phyloP scores from a whole-genome alignment of 2,888 invertebrate genomes.

The Papilio demoleus region DNA sequence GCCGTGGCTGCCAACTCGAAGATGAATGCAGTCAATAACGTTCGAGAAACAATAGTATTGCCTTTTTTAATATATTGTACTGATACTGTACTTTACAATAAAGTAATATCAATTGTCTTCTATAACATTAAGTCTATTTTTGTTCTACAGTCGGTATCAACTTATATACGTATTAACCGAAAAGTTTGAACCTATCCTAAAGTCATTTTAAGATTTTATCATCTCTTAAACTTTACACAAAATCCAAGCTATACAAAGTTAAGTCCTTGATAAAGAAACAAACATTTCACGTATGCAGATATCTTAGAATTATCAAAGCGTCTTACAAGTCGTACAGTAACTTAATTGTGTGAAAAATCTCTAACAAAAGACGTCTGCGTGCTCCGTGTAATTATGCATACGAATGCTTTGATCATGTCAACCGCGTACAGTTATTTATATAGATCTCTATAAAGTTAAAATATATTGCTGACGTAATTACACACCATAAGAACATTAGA shows the following conservation, averaged over 20 bases:
- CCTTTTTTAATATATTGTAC: not conserved
- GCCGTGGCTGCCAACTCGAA: not conserved
- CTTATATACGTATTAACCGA: too few relatives aligned
- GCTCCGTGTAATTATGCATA: conserved; percentile 31
- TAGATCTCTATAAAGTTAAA: not conserved
- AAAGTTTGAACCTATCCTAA: too few relatives aligned
- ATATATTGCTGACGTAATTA: not conserved
- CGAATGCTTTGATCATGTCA: conserved; percentile 7
- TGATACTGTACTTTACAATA: too few relatives aligned
- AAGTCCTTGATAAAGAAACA: not conserved
- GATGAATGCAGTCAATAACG: not conserved
- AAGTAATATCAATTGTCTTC: too few relatives aligned
- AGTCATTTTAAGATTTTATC: too few relatives aligned
- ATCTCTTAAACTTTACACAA: too few relatives aligned
- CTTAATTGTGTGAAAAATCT: conserved; percentile 36
- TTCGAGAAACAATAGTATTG: not conserved
- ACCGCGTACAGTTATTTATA: not conserved
- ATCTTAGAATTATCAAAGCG: conserved; percentile 7
- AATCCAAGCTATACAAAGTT: not conserved
- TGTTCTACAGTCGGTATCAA: too few relatives aligned
- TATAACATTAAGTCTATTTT: too few relatives aligned
- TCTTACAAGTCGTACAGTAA: conserved; percentile 18
- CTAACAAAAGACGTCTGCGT: conserved; percentile 22
- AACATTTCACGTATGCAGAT: not conserved
- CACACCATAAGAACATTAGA: not conserved